phyloP scores from a whole-genome alignment of 2,888 invertebrate species.

The Drosophila koepferae region DNA sequence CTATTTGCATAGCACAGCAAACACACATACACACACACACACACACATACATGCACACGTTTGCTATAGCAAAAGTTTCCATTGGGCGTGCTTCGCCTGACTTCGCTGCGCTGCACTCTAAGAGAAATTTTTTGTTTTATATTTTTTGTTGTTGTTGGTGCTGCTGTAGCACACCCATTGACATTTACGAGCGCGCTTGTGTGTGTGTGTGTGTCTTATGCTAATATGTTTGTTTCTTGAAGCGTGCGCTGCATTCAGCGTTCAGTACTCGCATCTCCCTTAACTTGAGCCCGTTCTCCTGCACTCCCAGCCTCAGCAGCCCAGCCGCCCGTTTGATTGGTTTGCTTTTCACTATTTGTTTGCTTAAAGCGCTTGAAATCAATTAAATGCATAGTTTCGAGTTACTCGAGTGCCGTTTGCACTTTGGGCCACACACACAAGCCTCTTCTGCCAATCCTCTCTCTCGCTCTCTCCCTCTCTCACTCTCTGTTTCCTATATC shows the following conservation, averaged over 20 bases:
- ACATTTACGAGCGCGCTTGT: conserved; percentile 19
- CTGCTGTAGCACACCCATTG: conserved; percentile 33
- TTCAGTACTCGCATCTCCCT: conserved; percentile 1
- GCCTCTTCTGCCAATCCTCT: background rate
- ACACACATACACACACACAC: conserved; percentile 3
- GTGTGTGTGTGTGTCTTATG: conserved; percentile 39
- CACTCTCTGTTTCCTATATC: background rate
- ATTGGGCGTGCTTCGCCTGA: conserved; percentile 13
- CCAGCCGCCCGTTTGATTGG: conserved; percentile 9
- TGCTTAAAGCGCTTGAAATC: conserved; percentile 72
- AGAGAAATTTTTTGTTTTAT: conserved; percentile 12
- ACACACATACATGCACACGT: background rate
- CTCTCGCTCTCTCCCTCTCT: background rate
- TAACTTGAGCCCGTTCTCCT: background rate
- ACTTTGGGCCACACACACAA: conserved; percentile 24
- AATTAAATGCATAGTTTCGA: conserved; percentile 79
- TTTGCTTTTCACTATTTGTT: conserved; percentile 40
- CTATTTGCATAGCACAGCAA: conserved; percentile 65
- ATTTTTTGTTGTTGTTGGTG: conserved; percentile 16
- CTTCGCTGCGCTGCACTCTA: background rate
- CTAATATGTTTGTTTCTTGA: conserved; percentile 67
- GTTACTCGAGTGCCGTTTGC: conserved; percentile 59
- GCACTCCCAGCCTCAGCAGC: too few species aligned
- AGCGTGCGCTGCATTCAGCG: conserved; percentile 52
- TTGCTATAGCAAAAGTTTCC: conserved; percentile 21